Conservation (phyloP, 2,113 vertebrate genomes). For the Meles meles region DNA sequence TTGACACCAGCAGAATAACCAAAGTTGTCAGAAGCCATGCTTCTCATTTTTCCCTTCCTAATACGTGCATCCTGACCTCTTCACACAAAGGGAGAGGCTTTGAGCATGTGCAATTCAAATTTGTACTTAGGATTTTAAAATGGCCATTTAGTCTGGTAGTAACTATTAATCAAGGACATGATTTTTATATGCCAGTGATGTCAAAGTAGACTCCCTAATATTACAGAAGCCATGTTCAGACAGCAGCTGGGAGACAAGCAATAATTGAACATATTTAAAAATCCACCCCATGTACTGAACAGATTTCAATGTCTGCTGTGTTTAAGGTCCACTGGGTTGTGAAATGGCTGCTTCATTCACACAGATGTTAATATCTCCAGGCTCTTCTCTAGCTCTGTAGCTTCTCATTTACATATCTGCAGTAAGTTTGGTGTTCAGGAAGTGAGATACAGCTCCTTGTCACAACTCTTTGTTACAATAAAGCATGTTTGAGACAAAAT, state of each 20-base stretch:
- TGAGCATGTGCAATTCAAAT: constrained; percentile 2
- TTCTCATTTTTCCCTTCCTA: not conserved
- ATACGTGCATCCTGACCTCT: not conserved
- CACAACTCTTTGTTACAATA: constrained; percentile 69
- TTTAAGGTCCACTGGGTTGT: constrained; percentile 89
- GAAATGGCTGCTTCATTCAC: constrained; percentile 84
- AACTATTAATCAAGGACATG: constrained; percentile 65
- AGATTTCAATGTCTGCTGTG: constrained; percentile 86
- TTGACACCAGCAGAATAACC: not conserved
- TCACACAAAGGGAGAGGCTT: not conserved
- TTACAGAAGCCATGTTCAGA: constrained; percentile 74
- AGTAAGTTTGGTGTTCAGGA: constrained; percentile 76
- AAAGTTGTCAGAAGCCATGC: not conserved
- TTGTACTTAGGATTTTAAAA: constrained; percentile 63
- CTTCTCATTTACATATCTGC: constrained; percentile 82
- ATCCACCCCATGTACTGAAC: constrained; percentile 82
- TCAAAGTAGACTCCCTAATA: constrained; percentile 74
- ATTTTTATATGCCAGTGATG: constrained; percentile 73
- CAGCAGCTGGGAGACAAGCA: constrained; percentile 81
- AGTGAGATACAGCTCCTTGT: constrained; percentile 74
- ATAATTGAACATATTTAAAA: constrained; percentile 86
- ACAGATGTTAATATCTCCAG: constrained; percentile 88
- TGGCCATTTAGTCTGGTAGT: constrained; percentile 53
- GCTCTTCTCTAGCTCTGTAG: constrained; percentile 79
- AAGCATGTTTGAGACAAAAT: constrained; percentile 75